Percentiles rank a stretch among this genome's conserved stretches.
These are phyloP conservation scores for Orcinus orca DNA, from an alignment of 2,113 vertebrate species.

Conservation along the genomic window DNA sequence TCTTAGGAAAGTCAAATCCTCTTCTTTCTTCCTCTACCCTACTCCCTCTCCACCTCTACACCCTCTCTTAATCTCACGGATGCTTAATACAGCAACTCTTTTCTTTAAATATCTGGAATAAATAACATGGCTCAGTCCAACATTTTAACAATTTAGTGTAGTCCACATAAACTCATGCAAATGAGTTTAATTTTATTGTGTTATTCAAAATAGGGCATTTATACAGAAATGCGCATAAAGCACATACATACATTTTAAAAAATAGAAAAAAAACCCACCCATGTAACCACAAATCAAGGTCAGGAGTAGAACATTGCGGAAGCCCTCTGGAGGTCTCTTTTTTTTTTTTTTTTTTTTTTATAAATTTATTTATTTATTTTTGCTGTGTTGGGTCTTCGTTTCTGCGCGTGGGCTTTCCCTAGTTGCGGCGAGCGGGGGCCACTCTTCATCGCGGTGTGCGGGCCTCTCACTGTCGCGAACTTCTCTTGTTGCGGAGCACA, in stretches of 20 bases:
- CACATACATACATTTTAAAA: not conserved
- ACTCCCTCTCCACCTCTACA: not conserved
- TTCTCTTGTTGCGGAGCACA: no score
- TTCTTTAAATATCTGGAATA: constrained; percentile 1
- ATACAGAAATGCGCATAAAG: not conserved
- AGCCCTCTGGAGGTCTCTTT: not conserved
- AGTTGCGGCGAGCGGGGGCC: no score
- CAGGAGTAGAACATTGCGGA: not conserved
- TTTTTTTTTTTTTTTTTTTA: no score
- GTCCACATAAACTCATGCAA: not conserved
- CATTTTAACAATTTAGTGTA: not conserved
- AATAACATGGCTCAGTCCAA: not conserved
- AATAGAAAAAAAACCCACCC: not conserved
- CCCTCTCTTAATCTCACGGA: not conserved
- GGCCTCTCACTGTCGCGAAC: no score
- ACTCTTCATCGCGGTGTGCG: no score
- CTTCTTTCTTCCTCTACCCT: not conserved
- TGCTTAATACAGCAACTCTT: not conserved
- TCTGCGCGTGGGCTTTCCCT: no score
- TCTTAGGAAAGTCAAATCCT: not conserved
- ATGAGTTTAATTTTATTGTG: not conserved
- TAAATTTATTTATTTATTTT: no score
- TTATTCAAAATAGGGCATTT: not conserved
- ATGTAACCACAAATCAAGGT: not conserved
- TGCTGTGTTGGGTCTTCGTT: no score